These are phyloP conservation scores for Drosophila histrio DNA, from an alignment of 2,888 invertebrate genomes.

Conservation along the genomic window DNA sequence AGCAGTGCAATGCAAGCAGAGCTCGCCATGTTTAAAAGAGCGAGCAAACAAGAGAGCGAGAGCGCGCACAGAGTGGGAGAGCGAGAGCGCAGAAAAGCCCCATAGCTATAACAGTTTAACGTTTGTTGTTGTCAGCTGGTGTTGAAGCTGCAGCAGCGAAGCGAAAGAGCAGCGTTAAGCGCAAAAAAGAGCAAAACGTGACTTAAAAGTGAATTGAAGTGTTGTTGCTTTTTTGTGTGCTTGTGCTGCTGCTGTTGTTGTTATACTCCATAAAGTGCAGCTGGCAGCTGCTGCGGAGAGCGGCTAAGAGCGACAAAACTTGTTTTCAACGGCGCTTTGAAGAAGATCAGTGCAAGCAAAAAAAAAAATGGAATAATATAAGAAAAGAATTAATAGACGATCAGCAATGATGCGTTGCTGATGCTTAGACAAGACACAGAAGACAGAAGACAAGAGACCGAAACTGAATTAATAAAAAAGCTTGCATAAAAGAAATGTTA, in stretches of 20 bases:
- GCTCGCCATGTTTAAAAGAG: slow-evolving; percentile 67
- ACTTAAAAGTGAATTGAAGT: slow-evolving; percentile 77
- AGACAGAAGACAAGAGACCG: not conserved
- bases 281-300: slow-evolving; percentile 65
- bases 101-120: slow-evolving; percentile 74
- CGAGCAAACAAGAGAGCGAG: slow-evolving; percentile 21
- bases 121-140: slow-evolving; percentile 67
- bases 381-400: slow-evolving; percentile 71
- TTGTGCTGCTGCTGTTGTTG: slow-evolving; percentile 29
- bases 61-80: slow-evolving; percentile 9
- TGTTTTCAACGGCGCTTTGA: slow-evolving; percentile 78
- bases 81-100: slow-evolving; percentile 50
- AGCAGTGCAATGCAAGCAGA: slow-evolving; percentile 53
- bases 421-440: slow-evolving; percentile 26
- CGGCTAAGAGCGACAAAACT: slow-evolving; percentile 49
- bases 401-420: slow-evolving; percentile 64
- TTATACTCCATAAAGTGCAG: slow-evolving; percentile 62
- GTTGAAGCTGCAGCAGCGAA: slow-evolving; percentile 49
- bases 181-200: slow-evolving; percentile 77
- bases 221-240: slow-evolving; percentile 37
- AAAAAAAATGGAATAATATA: slow-evolving; percentile 31
- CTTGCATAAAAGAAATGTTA: slow-evolving; percentile 49
- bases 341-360: slow-evolving; percentile 64
- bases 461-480: slow-evolving; percentile 43
- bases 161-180: slow-evolving; percentile 47